Evolutionary conservation across 2,113 vertebrate species (phyloP).

Genomic region (Protobothrops flavoviridis): DNA sequence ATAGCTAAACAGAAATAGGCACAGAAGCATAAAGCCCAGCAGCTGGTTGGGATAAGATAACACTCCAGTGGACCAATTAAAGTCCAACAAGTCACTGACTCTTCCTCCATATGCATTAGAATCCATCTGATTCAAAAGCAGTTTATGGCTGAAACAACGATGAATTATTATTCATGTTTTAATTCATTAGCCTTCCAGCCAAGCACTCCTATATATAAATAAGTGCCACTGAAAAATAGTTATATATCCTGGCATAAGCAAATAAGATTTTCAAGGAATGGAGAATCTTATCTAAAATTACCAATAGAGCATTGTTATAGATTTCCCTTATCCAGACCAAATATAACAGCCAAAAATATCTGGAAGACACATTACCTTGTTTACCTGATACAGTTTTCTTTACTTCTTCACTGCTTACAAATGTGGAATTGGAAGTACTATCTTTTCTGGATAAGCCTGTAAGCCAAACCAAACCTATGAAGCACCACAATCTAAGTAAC

Average conservation of each 20-base stretch:
- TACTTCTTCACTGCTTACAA: constrained; percentile 55
- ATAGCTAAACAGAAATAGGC: neutral
- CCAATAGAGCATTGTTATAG: neutral
- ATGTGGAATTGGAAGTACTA: constrained; percentile 53
- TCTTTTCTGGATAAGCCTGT: constrained; percentile 72
- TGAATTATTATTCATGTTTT: neutral
- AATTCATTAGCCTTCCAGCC: neutral
- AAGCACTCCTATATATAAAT: neutral
- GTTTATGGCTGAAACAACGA: neutral
- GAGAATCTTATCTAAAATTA: neutral
- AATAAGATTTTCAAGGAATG: neutral
- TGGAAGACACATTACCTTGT: constrained; percentile 61
- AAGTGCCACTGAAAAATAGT: neutral
- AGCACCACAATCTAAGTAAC: neutral
- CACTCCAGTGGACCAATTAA: neutral
- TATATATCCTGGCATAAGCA: neutral
- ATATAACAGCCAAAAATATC: neutral
- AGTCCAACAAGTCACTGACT: neutral
- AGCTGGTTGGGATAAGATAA: neutral
- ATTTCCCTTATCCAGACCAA: neutral
- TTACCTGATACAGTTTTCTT: constrained; percentile 56
- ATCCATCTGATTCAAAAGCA: neutral
- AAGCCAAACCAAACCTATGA: constrained; percentile 22
- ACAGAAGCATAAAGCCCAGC: neutral
- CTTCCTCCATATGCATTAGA: neutral